Percentiles rank a stretch among this genome's conserved stretches.
phyloP scores from a whole-genome alignment of 2,888 invertebrate species.

The Conchocele bisecta region DNA sequence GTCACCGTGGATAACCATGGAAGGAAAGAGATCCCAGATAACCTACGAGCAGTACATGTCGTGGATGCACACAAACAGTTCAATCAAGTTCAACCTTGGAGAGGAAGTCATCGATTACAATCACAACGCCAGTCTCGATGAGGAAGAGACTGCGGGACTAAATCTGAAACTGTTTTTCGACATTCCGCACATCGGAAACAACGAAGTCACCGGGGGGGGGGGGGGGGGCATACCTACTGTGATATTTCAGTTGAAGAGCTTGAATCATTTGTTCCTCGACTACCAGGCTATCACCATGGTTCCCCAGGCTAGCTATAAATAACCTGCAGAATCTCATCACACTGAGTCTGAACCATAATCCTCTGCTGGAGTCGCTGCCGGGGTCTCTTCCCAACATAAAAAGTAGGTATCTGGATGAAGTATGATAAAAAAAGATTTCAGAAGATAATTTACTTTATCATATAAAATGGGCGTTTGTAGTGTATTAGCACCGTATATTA shows the following conservation, averaged over 20 bases:
- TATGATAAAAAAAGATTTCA: no score
- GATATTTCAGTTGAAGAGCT: constrained; percentile 65
- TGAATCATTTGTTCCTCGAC: constrained; percentile 69
- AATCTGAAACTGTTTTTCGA: constrained; percentile 68
- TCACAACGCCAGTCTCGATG: constrained; percentile 66
- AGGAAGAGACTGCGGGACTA: constrained; percentile 64
- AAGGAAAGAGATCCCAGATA: constrained; percentile 57
- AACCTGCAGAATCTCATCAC: constrained; percentile 67
- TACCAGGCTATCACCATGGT: constrained; percentile 74
- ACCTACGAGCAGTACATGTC: constrained; percentile 60
- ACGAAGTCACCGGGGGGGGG: constrained; percentile 50
- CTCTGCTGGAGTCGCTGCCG: constrained; percentile 69
- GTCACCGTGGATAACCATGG: constrained; percentile 67
- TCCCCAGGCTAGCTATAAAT: constrained; percentile 71
- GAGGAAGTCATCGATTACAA: constrained; percentile 68
- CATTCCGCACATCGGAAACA: constrained; percentile 64
- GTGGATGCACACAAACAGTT: constrained; percentile 63
- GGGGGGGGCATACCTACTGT: constrained; percentile 74
- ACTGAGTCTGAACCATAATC: constrained; percentile 69
- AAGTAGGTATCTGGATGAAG: no score
- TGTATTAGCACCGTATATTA: no score
- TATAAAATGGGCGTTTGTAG: no score
- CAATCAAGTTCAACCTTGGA: constrained; percentile 48
- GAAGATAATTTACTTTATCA: no score
- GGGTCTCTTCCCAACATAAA: constrained; percentile 68